Conservation (phyloP, 2,888 invertebrate genomes). For the Nephrotoma guestfalica region DNA sequence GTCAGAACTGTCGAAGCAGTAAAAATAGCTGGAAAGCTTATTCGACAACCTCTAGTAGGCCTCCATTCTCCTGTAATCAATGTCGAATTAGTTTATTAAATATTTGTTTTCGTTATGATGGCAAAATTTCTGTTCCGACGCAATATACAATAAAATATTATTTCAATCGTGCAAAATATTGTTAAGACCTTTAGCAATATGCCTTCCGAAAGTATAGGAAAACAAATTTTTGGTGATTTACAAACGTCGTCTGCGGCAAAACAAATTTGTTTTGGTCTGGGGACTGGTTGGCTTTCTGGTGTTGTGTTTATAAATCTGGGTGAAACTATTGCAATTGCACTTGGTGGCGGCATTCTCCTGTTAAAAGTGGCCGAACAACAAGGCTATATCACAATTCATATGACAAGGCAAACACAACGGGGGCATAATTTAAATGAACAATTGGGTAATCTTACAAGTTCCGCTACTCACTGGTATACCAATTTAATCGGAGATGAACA, state of each 20-base stretch:
- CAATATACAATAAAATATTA: not conserved
- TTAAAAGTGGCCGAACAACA: not conserved
- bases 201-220: not conserved
- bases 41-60: no score
- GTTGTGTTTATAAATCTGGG: not conserved
- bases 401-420: not conserved
- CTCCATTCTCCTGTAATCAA: no score
- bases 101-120: not conserved
- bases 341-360: not conserved
- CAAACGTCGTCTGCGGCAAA: not conserved
- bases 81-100: not conserved
- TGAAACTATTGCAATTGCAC: not conserved
- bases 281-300: not conserved
- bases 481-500: not conserved
- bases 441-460: not conserved
- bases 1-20: no score
- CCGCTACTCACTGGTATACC: not conserved
- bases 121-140: not conserved
- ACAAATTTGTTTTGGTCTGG: not conserved
- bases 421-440: not conserved
- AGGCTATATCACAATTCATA: not conserved
- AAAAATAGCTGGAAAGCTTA: no score
- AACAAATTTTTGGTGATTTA: not conserved
- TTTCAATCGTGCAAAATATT: not conserved
- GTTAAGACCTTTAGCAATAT: not conserved